Evolutionary conservation across 2,888 invertebrate species (phyloP).

Genomic region (Machimus rusticus): DNA sequence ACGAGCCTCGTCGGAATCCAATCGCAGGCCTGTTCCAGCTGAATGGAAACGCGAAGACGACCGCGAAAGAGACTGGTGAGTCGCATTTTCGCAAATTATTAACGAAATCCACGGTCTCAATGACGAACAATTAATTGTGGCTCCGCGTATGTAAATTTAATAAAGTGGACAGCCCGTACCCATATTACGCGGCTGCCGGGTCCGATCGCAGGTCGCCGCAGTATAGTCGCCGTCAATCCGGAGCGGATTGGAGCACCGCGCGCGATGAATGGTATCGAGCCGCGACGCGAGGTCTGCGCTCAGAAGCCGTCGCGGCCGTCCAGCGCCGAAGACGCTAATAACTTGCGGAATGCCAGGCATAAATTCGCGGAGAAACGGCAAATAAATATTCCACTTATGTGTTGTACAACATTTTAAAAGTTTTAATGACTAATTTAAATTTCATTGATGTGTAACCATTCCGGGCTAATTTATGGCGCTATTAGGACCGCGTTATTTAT

Average conservation of each 20-base stretch:
- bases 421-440: conserved; percentile 48
- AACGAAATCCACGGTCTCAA: conserved; percentile 8
- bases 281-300: background rate
- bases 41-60: conserved; percentile 1
- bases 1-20: background rate
- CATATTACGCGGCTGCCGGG: background rate
- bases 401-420: conserved; percentile 39
- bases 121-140: conserved; percentile 17
- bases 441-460: conserved; percentile 48
- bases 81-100: background rate
- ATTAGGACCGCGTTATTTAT: conserved; percentile 36
- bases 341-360: conserved; percentile 3
- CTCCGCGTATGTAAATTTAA: conserved; percentile 11
- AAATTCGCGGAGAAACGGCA: conserved; percentile 20
- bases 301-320: background rate
- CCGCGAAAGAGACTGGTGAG: background rate
- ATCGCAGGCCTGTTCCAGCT: background rate
- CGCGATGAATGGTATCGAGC: background rate
- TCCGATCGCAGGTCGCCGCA: background rate
- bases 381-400: conserved; percentile 34
- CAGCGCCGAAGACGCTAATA: conserved; percentile 20
- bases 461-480: conserved; percentile 44
- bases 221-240: background rate
- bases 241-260: background rate
- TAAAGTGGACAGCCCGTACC: conserved; percentile 4